A percentile compares a stretch with the other conserved stretches of the same genome.
phyloP scores from a whole-genome alignment of 2,888 invertebrate genomes.

The Chrysolina americana region DNA sequence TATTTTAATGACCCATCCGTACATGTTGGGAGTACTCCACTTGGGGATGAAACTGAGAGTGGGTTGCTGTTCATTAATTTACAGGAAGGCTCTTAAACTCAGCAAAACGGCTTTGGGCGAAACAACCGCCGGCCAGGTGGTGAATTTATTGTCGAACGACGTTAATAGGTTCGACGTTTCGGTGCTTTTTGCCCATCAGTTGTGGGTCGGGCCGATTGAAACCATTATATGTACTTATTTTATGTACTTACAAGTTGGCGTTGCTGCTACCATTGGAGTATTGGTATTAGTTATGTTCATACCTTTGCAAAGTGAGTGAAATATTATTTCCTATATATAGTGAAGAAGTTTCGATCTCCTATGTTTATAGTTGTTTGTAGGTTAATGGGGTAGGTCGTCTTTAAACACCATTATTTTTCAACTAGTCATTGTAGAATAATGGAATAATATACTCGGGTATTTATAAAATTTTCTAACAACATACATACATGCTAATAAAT shows the following conservation, averaged over 20 bases:
- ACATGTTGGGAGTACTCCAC: slow-evolving; percentile 89
- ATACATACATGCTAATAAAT: too few relatives aligned
- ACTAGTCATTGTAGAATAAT: too few relatives aligned
- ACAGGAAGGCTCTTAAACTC: slow-evolving; percentile 76
- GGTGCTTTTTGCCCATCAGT: slow-evolving; percentile 84
- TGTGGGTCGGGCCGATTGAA: slow-evolving; percentile 88
- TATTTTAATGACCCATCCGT: slow-evolving; percentile 84
- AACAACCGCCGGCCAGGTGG: slow-evolving; percentile 83
- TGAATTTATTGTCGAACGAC: slow-evolving; percentile 91
- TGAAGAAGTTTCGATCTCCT: too few relatives aligned
- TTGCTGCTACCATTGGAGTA: slow-evolving; percentile 74
- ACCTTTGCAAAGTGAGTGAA: slow-evolving; percentile 69
- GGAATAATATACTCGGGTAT: too few relatives aligned
- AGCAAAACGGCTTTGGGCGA: slow-evolving; percentile 81
- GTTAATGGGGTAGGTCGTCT: too few relatives aligned
- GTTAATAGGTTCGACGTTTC: slow-evolving; percentile 92
- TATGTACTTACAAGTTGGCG: slow-evolving; percentile 77
- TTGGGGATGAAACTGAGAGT: slow-evolving; percentile 90
- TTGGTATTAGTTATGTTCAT: slow-evolving; percentile 71
- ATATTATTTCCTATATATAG: not conserved
- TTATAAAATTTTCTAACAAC: too few relatives aligned
- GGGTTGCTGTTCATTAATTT: slow-evolving; percentile 88
- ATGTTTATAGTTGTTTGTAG: too few relatives aligned
- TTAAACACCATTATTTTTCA: too few relatives aligned
- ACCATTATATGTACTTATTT: slow-evolving; percentile 83